These are phyloP conservation scores for Eulacestoma nigropectus DNA, from an alignment of 2,113 vertebrate genomes.

Conservation along the genomic window DNA sequence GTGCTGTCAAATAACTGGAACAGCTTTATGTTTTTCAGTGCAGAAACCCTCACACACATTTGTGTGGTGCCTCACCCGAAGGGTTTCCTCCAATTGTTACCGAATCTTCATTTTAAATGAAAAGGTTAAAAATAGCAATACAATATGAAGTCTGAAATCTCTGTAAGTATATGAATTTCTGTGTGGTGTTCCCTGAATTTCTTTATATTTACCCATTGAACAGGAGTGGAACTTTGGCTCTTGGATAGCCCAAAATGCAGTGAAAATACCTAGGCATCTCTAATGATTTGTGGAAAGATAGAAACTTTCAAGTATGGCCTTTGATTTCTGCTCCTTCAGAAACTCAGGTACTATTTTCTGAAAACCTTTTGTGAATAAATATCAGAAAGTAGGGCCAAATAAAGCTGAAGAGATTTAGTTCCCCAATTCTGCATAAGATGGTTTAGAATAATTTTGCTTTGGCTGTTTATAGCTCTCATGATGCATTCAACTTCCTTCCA, in stretches of 20 bases:
- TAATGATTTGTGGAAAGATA: background rate
- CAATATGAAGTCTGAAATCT: background rate
- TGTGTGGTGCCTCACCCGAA: constrained; percentile 20
- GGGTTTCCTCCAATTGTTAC: constrained; percentile 49
- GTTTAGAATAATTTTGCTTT: background rate
- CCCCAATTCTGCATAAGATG: background rate
- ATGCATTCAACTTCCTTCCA: background rate
- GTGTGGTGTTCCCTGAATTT: background rate
- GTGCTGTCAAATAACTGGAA: background rate
- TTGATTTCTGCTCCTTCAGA: background rate
- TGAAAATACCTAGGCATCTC: background rate
- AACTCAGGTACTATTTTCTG: background rate
- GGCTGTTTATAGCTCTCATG: background rate
- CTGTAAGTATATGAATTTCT: background rate
- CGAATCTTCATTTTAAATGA: background rate
- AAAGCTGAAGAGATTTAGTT: background rate
- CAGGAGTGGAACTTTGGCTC: background rate
- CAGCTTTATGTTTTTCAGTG: background rate
- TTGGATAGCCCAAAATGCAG: background rate
- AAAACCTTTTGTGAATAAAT: background rate
- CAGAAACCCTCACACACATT: background rate
- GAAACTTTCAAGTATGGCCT: accelerated
- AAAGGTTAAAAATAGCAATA: constrained; percentile 16
- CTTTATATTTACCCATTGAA: background rate
- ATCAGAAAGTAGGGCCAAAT: background rate